Percentiles rank a stretch among this genome's conserved stretches.
These are phyloP conservation scores for Aphrocallistes beatrix DNA, from an alignment of 37 sponge, comb jelly and placozoan genomes.

Conservation along the genomic window DNA sequence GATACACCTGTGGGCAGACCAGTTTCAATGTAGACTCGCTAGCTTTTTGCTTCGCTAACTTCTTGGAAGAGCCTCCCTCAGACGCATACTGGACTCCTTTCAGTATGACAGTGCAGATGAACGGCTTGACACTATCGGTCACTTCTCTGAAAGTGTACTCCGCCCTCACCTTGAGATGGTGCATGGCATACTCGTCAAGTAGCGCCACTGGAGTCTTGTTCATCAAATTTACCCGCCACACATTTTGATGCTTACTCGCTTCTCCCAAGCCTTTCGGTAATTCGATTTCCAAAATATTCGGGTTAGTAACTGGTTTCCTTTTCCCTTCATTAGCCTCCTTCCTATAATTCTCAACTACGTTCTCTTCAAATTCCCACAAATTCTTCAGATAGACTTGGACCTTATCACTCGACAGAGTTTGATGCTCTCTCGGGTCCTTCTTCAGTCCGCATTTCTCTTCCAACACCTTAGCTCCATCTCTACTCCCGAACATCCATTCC, in stretches of 20 bases:
- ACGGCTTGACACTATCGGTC: not conserved
- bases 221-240: conserved; percentile 34
- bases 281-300: not conserved
- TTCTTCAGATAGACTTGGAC: not conserved
- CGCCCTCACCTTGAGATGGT: conserved; percentile 18
- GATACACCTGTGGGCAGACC: not conserved
- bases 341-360: not conserved
- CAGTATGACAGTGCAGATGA: conserved; percentile 20
- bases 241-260: not conserved
- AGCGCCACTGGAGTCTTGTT: conserved; percentile 30
- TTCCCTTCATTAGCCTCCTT: not conserved
- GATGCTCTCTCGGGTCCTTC: not conserved
- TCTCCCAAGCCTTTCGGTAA: not conserved
- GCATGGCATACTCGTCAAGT: conserved; percentile 31
- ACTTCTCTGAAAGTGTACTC: conserved; percentile 17
- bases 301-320: not conserved
- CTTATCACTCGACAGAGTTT: not conserved
- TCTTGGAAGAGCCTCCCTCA: conserved; percentile 30
- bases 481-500: conserved; percentile 26
- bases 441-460: conserved; percentile 11
- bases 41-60: conserved; percentile 34
- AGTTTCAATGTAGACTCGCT: conserved; percentile 6
- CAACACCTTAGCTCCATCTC: not conserved
- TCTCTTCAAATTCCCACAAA: not conserved
- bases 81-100: conserved; percentile 24